Percentiles rank a stretch among this genome's conserved stretches.
phyloP scores from a whole-genome alignment of 2,113 vertebrate species.

The Pycnonotus jocosus region DNA sequence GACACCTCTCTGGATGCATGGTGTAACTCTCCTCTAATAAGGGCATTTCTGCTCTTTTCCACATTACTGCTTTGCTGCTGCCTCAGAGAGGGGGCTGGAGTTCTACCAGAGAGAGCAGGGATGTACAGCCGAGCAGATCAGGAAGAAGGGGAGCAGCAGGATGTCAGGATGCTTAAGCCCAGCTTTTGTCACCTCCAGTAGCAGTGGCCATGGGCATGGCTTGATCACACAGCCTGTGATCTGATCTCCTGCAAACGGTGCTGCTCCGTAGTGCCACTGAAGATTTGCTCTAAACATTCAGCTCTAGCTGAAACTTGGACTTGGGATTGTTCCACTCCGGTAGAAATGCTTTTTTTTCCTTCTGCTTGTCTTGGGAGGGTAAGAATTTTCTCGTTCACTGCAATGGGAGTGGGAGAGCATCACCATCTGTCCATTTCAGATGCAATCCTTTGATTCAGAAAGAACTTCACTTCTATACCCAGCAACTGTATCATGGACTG shows the following conservation, averaged over 20 bases:
- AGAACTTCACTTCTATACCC: not conserved
- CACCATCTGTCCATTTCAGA: not conserved
- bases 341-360: not conserved
- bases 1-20: not conserved
- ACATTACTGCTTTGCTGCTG: not conserved
- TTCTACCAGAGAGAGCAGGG: not conserved
- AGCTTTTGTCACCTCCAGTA: not conserved
- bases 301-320: not conserved
- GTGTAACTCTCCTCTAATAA: not conserved
- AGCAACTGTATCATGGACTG: not conserved
- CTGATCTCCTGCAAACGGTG: not conserved
- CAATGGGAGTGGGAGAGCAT: not conserved
- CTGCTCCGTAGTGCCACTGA: not conserved
- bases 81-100: not conserved
- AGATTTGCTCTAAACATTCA: not conserved
- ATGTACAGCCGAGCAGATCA: not conserved
- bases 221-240: not conserved
- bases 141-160: not conserved
- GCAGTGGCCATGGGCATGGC: not conserved
- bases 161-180: not conserved
- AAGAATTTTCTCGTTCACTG: not conserved
- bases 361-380: not conserved
- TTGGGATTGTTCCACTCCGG: not conserved
- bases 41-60: not conserved
- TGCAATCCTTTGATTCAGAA: not conserved